Evolutionary conservation across 2,797 vertebrate genomes (phyloP).

Genomic region (Dallia pectoralis): DNA sequence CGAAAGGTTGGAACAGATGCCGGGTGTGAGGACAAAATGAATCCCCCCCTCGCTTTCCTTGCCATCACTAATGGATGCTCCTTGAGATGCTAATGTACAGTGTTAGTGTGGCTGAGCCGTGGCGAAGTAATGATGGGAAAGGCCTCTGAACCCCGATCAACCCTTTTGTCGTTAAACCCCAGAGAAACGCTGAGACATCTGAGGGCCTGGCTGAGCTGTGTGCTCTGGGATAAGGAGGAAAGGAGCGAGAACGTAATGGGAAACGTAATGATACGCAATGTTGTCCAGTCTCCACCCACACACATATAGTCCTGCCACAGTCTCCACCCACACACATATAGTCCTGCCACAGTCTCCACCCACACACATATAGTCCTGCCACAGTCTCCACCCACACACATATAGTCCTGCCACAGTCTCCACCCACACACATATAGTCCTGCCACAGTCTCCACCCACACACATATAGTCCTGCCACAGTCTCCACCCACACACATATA

Average conservation of each 20-base stretch:
- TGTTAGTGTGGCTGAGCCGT: constrained; percentile 84
- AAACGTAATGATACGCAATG: constrained; percentile 28
- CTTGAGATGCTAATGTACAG: constrained; percentile 95
- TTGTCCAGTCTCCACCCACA: no score
- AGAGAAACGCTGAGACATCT: constrained; percentile 77
- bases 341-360: no score
- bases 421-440: not conserved
- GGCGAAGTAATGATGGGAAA: constrained; percentile 88
- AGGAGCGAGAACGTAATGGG: constrained; percentile 25
- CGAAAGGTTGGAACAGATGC: constrained; percentile 95
- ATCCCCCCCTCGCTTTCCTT: constrained; percentile 89
- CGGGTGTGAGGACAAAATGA: constrained; percentile 90
- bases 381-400: not conserved
- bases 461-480: constrained; percentile 29
- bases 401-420: constrained; percentile 25
- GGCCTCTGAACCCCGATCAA: constrained; percentile 77
- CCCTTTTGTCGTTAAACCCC: constrained; percentile 80
- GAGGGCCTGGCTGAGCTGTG: constrained; percentile 62
- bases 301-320: constrained; percentile 33
- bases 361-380: constrained; percentile 30
- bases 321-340: constrained; percentile 14
- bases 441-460: not conserved
- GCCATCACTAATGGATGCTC: constrained; percentile 84
- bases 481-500: constrained; percentile 13
- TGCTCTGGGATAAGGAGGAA: constrained; percentile 29